These are phyloP conservation scores for Sarotherodon lohbergeri DNA, from an alignment of 2,113 vertebrate species.

Conservation along the genomic window DNA sequence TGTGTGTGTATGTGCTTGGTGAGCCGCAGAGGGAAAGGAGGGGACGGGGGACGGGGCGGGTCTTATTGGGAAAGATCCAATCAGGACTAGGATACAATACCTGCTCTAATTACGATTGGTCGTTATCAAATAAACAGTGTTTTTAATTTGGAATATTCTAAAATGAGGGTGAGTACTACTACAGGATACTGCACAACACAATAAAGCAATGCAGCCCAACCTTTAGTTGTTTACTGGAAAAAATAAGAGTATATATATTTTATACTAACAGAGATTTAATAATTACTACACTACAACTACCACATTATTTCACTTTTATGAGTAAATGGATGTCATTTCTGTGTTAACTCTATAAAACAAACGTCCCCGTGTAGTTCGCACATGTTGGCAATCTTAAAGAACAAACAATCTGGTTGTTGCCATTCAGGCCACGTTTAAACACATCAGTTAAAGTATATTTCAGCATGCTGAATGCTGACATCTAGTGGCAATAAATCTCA, in stretches of 20 bases:
- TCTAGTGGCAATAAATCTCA: neutral
- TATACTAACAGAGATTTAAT: neutral
- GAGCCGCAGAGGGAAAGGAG: slow-evolving; percentile 23
- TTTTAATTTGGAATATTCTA: neutral
- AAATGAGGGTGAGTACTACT: neutral
- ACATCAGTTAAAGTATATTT: neutral
- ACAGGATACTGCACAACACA: neutral
- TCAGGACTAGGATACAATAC: neutral
- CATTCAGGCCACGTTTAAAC: neutral
- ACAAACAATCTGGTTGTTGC: neutral
- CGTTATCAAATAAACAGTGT: neutral
- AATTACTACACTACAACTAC: neutral
- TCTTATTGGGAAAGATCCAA: slow-evolving; percentile 1
- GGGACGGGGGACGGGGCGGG: slow-evolving; percentile 23
- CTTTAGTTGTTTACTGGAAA: neutral
- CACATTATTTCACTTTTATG: neutral
- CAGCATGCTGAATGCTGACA: neutral
- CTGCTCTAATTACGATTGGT: neutral
- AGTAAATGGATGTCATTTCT: neutral
- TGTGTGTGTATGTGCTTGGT: neutral
- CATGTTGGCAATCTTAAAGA: neutral
- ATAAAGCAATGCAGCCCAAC: neutral
- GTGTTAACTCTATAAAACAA: neutral
- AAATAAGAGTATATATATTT: neutral
- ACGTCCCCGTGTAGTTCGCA: neutral